phyloP scores from a whole-genome alignment of 2,113 vertebrate species.

The Semnornis frantzii region DNA sequence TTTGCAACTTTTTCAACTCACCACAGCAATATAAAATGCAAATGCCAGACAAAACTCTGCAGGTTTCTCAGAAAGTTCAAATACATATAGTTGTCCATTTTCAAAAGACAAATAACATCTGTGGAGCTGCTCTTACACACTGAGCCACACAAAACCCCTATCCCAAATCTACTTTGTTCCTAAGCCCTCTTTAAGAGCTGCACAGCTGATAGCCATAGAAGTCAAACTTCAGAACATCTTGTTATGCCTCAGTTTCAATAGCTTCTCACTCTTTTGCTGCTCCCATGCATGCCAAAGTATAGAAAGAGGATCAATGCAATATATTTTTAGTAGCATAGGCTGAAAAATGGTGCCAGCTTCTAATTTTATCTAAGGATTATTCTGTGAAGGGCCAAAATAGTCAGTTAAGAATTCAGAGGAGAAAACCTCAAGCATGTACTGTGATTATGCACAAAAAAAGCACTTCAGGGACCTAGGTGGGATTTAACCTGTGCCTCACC shows the following conservation, averaged over 20 bases:
- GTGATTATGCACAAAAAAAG: not conserved
- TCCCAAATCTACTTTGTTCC: not conserved
- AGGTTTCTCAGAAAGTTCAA: not conserved
- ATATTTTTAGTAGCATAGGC: constrained; percentile 16
- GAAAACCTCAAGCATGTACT: not conserved
- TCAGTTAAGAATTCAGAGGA: not conserved
- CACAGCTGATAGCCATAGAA: fast-evolving
- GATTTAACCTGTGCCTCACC: not conserved
- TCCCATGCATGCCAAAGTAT: not conserved
- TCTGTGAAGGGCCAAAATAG: not conserved
- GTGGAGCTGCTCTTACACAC: not conserved
- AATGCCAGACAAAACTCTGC: not conserved
- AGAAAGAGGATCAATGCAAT: not conserved
- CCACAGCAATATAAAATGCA: not conserved
- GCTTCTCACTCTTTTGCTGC: not conserved
- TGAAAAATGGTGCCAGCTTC: constrained; percentile 25
- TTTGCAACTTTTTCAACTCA: not conserved
- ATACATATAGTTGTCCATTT: fast-evolving
- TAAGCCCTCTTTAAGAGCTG: not conserved
- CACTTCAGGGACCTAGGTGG: not conserved
- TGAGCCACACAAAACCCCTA: not conserved
- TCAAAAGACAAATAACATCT: not conserved
- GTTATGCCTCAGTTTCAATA: not conserved
- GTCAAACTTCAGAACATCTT: not conserved
- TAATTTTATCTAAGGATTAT: constrained; percentile 44